Percentiles rank a stretch among this genome's conserved stretches.
Evolutionary conservation across 92 coral and sea anemone species (phyloP).

Genomic region (Desmophyllum pertusum): DNA sequence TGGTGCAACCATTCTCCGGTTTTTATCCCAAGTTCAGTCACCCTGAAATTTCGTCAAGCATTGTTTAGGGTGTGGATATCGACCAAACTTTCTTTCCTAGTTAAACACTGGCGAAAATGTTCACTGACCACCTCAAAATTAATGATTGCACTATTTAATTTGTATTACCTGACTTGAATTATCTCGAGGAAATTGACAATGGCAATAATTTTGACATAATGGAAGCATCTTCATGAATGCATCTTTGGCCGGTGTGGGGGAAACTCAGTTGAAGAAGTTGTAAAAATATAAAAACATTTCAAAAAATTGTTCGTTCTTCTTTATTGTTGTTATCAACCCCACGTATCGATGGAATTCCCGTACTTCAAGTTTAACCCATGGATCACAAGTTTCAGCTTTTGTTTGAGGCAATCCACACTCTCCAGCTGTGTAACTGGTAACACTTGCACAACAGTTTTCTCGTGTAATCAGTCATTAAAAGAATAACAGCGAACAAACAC

Average conservation of each 20-base stretch:
- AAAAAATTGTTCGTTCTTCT: not conserved
- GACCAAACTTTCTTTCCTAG: not conserved
- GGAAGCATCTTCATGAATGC: too few species aligned
- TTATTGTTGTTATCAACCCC: conserved; percentile 18
- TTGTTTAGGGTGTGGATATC: not conserved
- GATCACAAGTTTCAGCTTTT: not conserved
- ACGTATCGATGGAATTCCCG: conserved; percentile 4
- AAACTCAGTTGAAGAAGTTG: too few species aligned
- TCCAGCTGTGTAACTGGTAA: conserved; percentile 5
- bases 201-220: not conserved
- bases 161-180: not conserved
- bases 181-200: not conserved
- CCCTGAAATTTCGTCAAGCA: not conserved
- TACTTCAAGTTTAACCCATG: not conserved
- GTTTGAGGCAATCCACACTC: not conserved
- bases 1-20: not conserved
- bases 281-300: too few species aligned
- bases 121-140: not conserved
- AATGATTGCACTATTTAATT: conserved; percentile 7
- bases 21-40: not conserved
- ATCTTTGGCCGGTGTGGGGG: too few species aligned
- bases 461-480: not conserved
- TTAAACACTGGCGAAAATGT: not conserved
- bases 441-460: not conserved
- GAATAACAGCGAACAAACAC: not conserved